Conservation (phyloP, 2,113 vertebrate genomes). For the Cyprinodon variegatus region DNA sequence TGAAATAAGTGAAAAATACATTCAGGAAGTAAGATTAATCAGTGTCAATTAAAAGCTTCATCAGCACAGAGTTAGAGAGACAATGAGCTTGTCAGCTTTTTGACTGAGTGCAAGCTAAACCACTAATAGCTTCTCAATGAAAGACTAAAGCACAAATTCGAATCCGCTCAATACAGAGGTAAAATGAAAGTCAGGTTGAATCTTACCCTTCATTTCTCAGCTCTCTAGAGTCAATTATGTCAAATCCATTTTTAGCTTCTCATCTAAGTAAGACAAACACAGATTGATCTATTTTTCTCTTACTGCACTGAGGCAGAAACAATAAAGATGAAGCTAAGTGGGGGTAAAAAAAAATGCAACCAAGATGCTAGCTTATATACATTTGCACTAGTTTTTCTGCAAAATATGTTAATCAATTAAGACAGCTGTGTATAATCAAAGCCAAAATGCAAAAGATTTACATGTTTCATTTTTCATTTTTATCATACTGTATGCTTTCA, state of each 20-base stretch:
- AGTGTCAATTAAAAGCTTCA: neutral
- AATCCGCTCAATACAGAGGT: constrained; percentile 1
- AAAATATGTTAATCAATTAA: neutral
- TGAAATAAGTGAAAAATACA: neutral
- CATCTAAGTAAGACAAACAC: constrained; percentile 24
- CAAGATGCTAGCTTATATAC: neutral
- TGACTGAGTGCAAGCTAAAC: constrained; percentile 28
- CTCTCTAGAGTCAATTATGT: constrained; percentile 11
- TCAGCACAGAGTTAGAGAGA: neutral
- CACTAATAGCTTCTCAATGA: constrained; percentile 35
- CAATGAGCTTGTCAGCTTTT: constrained; percentile 22
- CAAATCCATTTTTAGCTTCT: constrained; percentile 10
- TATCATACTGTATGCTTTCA: too few species aligned
- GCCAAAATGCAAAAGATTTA: neutral
- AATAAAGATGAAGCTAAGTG: neutral
- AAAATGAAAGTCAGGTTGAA: constrained; percentile 27
- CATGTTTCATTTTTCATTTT: neutral
- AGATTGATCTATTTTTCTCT: constrained; percentile 18
- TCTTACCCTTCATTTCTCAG: constrained; percentile 22
- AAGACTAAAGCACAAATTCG: constrained; percentile 18
- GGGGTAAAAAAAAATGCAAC: neutral
- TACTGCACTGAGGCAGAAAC: neutral
- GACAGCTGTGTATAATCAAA: neutral
- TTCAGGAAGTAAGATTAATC: neutral
- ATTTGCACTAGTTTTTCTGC: neutral